These are phyloP conservation scores for Patella depressa DNA, from an alignment of 2,888 invertebrate genomes.

Conservation along the genomic window DNA sequence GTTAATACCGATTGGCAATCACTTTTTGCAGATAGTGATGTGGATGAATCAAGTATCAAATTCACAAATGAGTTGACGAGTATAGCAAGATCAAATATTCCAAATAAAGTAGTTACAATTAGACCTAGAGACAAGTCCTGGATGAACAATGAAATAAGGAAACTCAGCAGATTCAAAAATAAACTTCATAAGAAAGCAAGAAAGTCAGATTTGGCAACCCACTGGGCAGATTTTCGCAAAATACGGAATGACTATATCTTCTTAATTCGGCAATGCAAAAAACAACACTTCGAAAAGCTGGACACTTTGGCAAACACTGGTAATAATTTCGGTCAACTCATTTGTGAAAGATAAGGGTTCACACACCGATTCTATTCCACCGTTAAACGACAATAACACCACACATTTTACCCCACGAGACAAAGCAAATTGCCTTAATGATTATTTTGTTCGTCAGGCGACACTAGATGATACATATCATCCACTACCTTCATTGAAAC, in stretches of 20 bases:
- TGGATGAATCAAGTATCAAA: neutral
- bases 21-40: neutral
- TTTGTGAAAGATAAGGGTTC: neutral
- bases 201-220: neutral
- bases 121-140: neutral
- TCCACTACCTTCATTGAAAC: no score
- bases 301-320: neutral
- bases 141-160: conserved; percentile 1
- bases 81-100: neutral
- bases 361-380: no score
- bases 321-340: neutral
- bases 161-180: neutral
- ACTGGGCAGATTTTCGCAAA: neutral
- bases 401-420: no score
- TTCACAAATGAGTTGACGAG: neutral
- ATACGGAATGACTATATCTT: neutral
- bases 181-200: neutral
- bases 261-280: no score
- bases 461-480: no score
- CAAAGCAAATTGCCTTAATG: no score
- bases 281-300: no score
- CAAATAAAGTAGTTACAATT: conserved; percentile 7
- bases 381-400: no score
- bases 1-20: neutral
- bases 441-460: no score